A percentile compares a stretch with the other conserved stretches of the same genome.
These are phyloP conservation scores for Mugil cephalus DNA, from an alignment of 2,113 vertebrate genomes.

Conservation along the genomic window DNA sequence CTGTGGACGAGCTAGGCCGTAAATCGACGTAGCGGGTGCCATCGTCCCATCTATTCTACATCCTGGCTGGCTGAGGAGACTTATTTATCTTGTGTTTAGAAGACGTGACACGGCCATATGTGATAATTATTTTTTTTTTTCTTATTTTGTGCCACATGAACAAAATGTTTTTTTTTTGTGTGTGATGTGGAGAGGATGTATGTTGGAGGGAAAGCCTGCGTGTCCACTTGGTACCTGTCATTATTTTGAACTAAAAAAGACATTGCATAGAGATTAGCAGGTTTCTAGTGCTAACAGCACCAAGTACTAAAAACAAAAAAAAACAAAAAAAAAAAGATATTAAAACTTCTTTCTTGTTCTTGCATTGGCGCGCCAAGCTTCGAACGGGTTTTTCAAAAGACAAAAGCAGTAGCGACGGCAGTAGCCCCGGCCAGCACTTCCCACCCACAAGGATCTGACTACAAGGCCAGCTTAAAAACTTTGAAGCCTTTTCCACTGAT, in stretches of 20 bases:
- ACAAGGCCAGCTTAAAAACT: constrained; percentile 28
- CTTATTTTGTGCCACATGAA: constrained; percentile 66
- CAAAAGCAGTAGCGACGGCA: constrained; percentile 13
- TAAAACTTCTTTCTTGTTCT: not conserved
- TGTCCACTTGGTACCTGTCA: constrained; percentile 31
- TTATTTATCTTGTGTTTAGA: constrained; percentile 62
- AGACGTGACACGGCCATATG: constrained; percentile 36
- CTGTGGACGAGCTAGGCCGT: not conserved
- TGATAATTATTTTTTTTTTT: constrained; percentile 32
- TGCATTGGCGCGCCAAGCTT: constrained; percentile 50
- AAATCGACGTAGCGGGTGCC: constrained; percentile 4
- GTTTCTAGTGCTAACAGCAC: constrained; percentile 31
- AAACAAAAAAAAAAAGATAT: constrained; percentile 22
- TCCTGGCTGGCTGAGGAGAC: constrained; percentile 35
- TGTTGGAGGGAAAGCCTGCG: constrained; percentile 23
- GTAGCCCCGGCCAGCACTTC: constrained; percentile 28
- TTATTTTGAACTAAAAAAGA: constrained; percentile 11
- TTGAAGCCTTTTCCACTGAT: constrained; percentile 18
- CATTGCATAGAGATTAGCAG: constrained; percentile 35
- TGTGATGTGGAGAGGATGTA: constrained; percentile 4
- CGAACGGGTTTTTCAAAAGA: constrained; percentile 29
- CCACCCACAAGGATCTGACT: constrained; percentile 31
- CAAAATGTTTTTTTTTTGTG: constrained; percentile 32
- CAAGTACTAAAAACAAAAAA: constrained; percentile 53
- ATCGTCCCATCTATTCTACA: constrained; percentile 16